Evolutionary conservation across 2,888 invertebrate species (phyloP), one percentile per base, ranked within the genome.

Genomic region (Lycocerus yunnanus): DNA sequence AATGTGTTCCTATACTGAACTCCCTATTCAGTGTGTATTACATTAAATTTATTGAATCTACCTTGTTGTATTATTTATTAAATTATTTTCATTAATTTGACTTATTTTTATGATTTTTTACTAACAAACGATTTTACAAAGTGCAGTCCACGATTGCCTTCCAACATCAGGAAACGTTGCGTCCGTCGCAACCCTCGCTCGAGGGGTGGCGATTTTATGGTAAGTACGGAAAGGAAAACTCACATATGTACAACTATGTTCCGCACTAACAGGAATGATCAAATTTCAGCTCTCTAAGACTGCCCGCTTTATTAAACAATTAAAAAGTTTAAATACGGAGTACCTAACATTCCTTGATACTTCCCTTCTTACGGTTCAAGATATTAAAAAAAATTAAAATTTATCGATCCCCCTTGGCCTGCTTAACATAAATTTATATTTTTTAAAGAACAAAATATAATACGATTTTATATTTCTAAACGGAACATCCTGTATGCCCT

Each of bases 1-100:
- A 84, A 83, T 84, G 86, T 85, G 86, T 86, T 86, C 86, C 86
- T 86, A 85, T 86, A 84, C 84, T 83, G 84, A 86, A 85, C 85
- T 85, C 85, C 84, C 82, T 83, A 84, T 85, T 86, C 86, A 86
- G 86, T 86, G 86, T 86, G 85, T 86, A 85, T 85, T 85, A 85
- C 85, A 84, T 85, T 83, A 85, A 85, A 85, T 84, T 84, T 84
- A 86, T 85, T 85, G 84, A 83, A 82, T 74, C 72, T 73, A 65
- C 14, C 43, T 15, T 59, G 18, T 65, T 63, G 59, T 66, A 59
- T 71, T 71, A 58, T 60, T 58, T 66, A 58, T 58, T 58, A 18
- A 18, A 14, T 67, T 24, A 67, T 65, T 65, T 43, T 43, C 43
- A 43, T 43, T 43, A 43, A n/a, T 43, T 66, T 21, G 18, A 66